Conservation (phyloP, 2,113 vertebrate species). For the Pluvialis apricaria region DNA sequence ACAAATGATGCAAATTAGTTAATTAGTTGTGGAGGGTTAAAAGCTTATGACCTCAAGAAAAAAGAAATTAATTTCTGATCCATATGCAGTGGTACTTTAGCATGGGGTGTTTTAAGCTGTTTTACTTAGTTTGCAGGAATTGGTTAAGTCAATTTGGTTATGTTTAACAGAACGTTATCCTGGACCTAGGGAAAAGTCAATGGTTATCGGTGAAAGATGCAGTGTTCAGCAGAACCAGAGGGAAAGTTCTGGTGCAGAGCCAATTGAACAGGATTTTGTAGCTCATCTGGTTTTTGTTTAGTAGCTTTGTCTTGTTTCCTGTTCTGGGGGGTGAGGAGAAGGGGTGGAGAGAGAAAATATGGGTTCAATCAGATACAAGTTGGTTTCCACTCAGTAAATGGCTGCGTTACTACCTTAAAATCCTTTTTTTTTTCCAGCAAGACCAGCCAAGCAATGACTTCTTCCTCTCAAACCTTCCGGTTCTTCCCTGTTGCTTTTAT, state of each 20-base stretch:
- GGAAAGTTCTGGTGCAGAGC: neutral
- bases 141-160: neutral
- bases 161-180: neutral
- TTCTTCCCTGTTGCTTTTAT: neutral
- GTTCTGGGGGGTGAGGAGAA: neutral
- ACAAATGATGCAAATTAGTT: neutral
- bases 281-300: conserved; percentile 20
- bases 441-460: neutral
- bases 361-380: neutral
- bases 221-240: neutral
- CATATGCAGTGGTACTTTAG: neutral
- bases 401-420: neutral
- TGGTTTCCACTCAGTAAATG: neutral
- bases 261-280: conserved; percentile 12
- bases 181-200: neutral
- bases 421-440: neutral
- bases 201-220: neutral
- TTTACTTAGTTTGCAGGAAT: neutral
- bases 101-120: neutral
- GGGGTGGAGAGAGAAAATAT: neutral
- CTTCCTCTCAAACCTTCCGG: neutral
- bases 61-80: neutral
- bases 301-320: conserved; percentile 1
- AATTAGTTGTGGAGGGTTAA: neutral
- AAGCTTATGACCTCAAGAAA: neutral